Evolutionary conservation across 2,797 vertebrate species (phyloP).

Genomic region (Oryzias dopingdopingensis): DNA sequence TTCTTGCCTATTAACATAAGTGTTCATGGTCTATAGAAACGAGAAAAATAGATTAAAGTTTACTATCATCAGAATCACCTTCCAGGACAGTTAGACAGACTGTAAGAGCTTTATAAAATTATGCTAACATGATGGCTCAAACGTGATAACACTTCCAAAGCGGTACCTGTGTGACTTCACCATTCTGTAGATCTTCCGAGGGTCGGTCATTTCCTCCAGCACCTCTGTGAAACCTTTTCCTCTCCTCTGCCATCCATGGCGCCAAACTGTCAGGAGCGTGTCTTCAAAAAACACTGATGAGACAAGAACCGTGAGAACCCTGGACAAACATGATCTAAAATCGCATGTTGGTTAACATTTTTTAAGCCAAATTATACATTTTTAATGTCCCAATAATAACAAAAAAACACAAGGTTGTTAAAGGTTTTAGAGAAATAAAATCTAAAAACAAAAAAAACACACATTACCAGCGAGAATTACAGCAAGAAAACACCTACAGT

Average conservation of each 20-base stretch:
- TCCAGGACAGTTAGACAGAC: too few species aligned
- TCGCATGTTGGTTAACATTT: too few species aligned
- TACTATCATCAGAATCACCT: too few species aligned
- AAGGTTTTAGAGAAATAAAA: too few species aligned
- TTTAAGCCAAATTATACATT: too few species aligned
- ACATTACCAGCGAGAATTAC: neutral
- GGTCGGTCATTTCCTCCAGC: slow-evolving; percentile 79
- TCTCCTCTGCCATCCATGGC: slow-evolving; percentile 86
- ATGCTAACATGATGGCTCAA: neutral
- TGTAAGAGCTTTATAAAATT: too few species aligned
- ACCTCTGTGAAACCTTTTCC: slow-evolving; percentile 70
- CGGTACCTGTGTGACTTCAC: slow-evolving; percentile 82
- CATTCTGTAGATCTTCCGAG: slow-evolving; percentile 79
- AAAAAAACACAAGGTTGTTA: too few species aligned
- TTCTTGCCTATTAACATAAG: too few species aligned
- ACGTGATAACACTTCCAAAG: neutral
- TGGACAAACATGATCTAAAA: too few species aligned
- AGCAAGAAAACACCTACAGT: neutral
- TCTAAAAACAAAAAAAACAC: neutral
- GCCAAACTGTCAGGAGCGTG: slow-evolving; percentile 83
- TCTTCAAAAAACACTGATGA: slow-evolving; percentile 74
- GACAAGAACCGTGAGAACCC: slow-evolving; percentile 4
- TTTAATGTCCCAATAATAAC: too few species aligned
- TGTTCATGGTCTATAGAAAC: too few species aligned
- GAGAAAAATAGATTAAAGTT: too few species aligned